phyloP scores from a whole-genome alignment of 1,140 invertebrate genomes.

The Zaprionus africanus region DNA sequence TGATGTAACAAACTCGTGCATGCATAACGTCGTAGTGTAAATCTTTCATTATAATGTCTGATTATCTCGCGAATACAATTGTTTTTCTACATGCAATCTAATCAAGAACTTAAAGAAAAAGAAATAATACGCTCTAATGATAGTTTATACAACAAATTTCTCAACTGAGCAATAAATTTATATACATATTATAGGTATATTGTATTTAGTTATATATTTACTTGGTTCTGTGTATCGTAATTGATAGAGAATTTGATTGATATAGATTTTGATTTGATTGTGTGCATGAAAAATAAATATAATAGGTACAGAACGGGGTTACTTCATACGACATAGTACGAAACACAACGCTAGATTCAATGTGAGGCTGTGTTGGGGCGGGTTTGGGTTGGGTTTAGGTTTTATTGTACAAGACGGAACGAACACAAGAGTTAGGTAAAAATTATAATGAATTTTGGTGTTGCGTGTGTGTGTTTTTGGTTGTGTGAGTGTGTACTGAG shows the following conservation, averaged over 20 bases:
- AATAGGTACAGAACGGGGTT: conserved; percentile 15
- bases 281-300: conserved; percentile 68
- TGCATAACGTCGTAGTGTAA: conserved; percentile 22
- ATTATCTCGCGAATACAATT: conserved; percentile 12
- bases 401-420: conserved; percentile 40
- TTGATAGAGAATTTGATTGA: conserved; percentile 34
- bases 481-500: conserved; percentile 9
- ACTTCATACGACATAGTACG: conserved; percentile 26
- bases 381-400: background rate
- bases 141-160: conserved; percentile 45
- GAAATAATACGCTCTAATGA: conserved; percentile 11
- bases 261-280: conserved; percentile 47
- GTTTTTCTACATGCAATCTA: conserved; percentile 47
- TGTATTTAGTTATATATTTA: conserved; percentile 63
- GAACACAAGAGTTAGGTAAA: conserved; percentile 40
- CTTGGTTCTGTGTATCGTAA: conserved; percentile 70
- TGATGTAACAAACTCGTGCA: conserved; percentile 10
- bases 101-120: conserved; percentile 29
- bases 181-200: conserved; percentile 25
- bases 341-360: conserved; percentile 28
- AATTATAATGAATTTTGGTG: conserved; percentile 37
- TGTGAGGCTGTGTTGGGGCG: background rate
- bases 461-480: conserved; percentile 13
- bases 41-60: background rate
- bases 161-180: conserved; percentile 53